phyloP scores from a whole-genome alignment of 2,888 invertebrate species.

The Drosophila limbata region DNA sequence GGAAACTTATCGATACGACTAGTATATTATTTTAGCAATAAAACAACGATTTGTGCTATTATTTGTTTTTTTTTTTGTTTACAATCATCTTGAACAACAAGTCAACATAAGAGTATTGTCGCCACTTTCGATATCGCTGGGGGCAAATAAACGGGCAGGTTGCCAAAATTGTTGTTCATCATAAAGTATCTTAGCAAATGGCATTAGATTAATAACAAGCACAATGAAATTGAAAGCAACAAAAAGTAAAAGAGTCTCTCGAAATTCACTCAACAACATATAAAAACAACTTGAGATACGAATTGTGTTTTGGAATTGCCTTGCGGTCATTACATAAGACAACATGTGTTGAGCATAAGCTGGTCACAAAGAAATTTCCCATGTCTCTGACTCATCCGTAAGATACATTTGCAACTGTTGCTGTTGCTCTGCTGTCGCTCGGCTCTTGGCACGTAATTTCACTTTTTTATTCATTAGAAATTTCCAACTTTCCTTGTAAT shows the following conservation, averaged over 20 bases:
- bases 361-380: conserved; percentile 28
- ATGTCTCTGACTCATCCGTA: conserved; percentile 48
- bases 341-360: conserved; percentile 30
- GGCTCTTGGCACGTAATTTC: conserved; percentile 52
- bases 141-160: conserved; percentile 30
- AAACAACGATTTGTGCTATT: conserved; percentile 28
- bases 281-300: conserved; percentile 17
- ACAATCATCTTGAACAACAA: conserved; percentile 25
- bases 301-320: conserved; percentile 1
- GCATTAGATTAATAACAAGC: conserved; percentile 27
- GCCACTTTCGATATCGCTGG: conserved; percentile 28
- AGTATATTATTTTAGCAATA: conserved; percentile 32
- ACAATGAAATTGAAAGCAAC: conserved; percentile 26
- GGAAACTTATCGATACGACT: conserved; percentile 19
- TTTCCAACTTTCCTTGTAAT: conserved; percentile 58
- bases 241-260: conserved; percentile 10
- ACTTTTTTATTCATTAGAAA: conserved; percentile 61
- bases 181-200: conserved; percentile 22
- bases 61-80: conserved; percentile 29
- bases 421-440: conserved; percentile 3
- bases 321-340: conserved; percentile 39
- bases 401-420: conserved; percentile 31
- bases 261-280: background rate
- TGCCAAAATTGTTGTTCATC: conserved; percentile 32
- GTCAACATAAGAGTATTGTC: conserved; percentile 33